Base-by-base conservation (phyloP, 2,888 invertebrate genomes). In the Marronus borbonicus region DNA sequence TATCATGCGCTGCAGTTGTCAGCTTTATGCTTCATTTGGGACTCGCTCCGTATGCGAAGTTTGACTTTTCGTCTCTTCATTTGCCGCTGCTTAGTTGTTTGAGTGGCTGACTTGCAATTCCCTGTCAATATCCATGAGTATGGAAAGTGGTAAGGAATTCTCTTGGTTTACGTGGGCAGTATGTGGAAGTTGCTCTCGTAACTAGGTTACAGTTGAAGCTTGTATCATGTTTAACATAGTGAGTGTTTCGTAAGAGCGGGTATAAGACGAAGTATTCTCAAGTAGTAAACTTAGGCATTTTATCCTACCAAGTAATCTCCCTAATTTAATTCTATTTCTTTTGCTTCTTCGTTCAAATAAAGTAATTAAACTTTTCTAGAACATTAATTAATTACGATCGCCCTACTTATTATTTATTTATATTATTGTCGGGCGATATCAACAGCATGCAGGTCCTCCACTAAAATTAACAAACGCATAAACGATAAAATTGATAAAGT, bases 1-100 rank as follows among this genome's bases (percentile, higher is more conserved):
- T 17, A n/a, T 52, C 52, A 52, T 17, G 17, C n/a, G 52, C 52
- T 52, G 52, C n/a, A 52, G 52, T 52, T 52, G 52, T 17, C 52
- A 52, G n/a, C 52, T 52, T 17, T 52, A n/a, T n/a, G 52, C n/a
- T 52, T n/a, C 17, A 52, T 52, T 14, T 3, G n/a, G 52, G 17
- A 17, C 8, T 8, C 52, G 7, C 4, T 52, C n/a, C 17, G 52
- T n/a, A 52, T 17, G n/a, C n/a, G n/a, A 14, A 52, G 17, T 52
- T 52, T 17, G n/a, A 52, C 52, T 52, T 52, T 17, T 52, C 5
- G 1, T 52, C 52, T 52, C 52, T 52, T 52, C 52, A 52, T n/a
- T 52, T 52, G n/a, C 2, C 17, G 17, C 7, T 44, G 8, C 12
- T 44, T 44, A 44, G 44, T 44, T 1, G 12, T 44, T 39, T 44